Evolutionary conservation across 2,113 vertebrate genomes (phyloP), one percentile per base, ranked within the genome.

Genomic region (Otus sunia): DNA sequence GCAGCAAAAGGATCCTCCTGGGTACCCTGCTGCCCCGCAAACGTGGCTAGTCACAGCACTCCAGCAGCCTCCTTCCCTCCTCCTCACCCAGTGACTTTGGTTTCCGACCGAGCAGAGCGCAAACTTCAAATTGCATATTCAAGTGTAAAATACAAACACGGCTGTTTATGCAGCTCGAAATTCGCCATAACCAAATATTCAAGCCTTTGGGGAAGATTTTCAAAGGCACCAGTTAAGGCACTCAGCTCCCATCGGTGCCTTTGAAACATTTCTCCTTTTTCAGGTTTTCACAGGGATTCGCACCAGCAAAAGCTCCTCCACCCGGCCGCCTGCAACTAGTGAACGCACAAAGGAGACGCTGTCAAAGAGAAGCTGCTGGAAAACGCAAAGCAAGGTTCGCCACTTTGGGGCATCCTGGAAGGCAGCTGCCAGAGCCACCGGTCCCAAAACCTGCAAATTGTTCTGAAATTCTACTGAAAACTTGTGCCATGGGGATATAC

Each of bases 281-380:
- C 55, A 39, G 76, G 29, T 87, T 91, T 85, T 90, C 77, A 76
- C 75, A 96, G 91, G 75, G 86, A 86, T 49, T 80, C n/a, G 5
- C 67, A 80, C 72, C 88, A 92, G 91, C 88, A 84, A 73, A 90
- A 83, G 92, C 91, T 96, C 89, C 84, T 96, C 86, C 94, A 80
- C 53, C 41, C 50, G 15, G 79, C 78, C 27, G 29, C 4, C 80
- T 92, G 93, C 83, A 76, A 5, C 39, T 47, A 11, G 36, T 5
- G 47, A 89, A 73, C 14, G 69, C 86, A 79, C 86, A 90, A 86
- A 90, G 92, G 72, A 62, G 83, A 50, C 1, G 15, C 83, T 71
- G 92, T 86, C 95, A 88, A 62, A 84, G 83, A 77, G 96, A 95
- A 95, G 58, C 83, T 96, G 86, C 93, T 89, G 95, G 89, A 84